Percentiles rank a stretch among this genome's conserved stretches.
Evolutionary conservation across 2,888 invertebrate genomes (phyloP).

Genomic region (Zele albiditarsus): DNA sequence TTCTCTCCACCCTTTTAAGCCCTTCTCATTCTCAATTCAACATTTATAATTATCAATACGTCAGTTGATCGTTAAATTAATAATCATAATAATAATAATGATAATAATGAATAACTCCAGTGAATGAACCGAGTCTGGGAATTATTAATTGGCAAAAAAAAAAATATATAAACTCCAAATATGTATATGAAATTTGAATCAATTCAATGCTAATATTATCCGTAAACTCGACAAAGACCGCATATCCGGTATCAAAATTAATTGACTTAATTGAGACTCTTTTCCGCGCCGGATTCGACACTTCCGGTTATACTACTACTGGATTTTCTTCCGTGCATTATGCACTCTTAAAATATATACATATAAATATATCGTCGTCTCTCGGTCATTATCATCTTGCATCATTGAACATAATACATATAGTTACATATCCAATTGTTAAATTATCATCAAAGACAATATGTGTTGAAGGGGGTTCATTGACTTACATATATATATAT

Average conservation of each 20-base stretch:
- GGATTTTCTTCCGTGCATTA: constrained; percentile 35
- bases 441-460: constrained; percentile 36
- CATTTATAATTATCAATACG: constrained; percentile 14
- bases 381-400: constrained; percentile 22
- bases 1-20: neutral
- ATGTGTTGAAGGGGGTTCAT: constrained; percentile 26
- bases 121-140: neutral
- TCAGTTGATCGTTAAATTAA: neutral
- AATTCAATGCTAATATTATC: constrained; percentile 22
- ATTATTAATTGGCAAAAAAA: neutral
- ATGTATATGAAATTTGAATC: neutral
- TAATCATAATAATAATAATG: neutral
- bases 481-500: neutral
- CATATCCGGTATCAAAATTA: constrained; percentile 52
- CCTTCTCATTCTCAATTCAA: neutral
- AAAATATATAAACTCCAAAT: neutral
- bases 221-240: constrained; percentile 31
- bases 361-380: neutral
- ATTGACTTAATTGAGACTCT: constrained; percentile 53
- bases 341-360: neutral
- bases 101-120: neutral
- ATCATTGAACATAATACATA: constrained; percentile 30
- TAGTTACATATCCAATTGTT: constrained; percentile 9
- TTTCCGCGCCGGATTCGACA: constrained; percentile 53
- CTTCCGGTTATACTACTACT: constrained; percentile 47